Evolutionary conservation across 2,888 invertebrate species (phyloP), one percentile per base, ranked within the genome.

Genomic region (Dusona sp.): DNA sequence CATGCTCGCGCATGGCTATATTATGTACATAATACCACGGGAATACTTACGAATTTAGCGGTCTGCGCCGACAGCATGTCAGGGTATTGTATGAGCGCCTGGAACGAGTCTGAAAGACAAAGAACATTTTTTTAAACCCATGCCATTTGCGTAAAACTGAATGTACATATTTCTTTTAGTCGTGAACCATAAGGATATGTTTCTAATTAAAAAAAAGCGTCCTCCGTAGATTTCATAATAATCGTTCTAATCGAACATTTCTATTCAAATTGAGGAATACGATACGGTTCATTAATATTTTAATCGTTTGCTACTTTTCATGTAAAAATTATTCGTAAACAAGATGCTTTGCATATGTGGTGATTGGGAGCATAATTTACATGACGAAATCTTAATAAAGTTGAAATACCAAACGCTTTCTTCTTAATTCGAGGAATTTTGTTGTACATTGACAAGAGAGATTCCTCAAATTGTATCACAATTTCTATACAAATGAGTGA

Each of bases 11-110:
- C 68, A 29, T 36, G 68, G 29, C 57, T 80, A 68, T 81, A 73
- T 72, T 86, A 79, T 83, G 79, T 83, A 79, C 83, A 83, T 83
- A 79, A 87, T 83, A 51, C 73, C 82, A 80, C 79, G 87, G 84
- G 85, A 85, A 90, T 94, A 96, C 97, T 96, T 95, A 98, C 97
- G 95, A 97, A 96, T 96, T 99, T 99, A 93, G 99, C 99, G 92
- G 98, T 97, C 95, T 99, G 99, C 90, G 99, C 99, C 90, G 99
- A 98, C 94, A 98, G 97, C 89, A 99, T 98, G 95, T 99, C 99
- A 91, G 98, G 98, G 95, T 99, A 99, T 95, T 99, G 99, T 95
- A 99, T 99, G 94, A 99, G 97, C 89, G 99, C 99, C 97, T 99
- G 98, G 96, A 98, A 98, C 95, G 98, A 97, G 96, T 97, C 98